These are phyloP conservation scores for Episyrphus balteatus DNA, from an alignment of 1,140 invertebrate genomes.

Conservation along the genomic window DNA sequence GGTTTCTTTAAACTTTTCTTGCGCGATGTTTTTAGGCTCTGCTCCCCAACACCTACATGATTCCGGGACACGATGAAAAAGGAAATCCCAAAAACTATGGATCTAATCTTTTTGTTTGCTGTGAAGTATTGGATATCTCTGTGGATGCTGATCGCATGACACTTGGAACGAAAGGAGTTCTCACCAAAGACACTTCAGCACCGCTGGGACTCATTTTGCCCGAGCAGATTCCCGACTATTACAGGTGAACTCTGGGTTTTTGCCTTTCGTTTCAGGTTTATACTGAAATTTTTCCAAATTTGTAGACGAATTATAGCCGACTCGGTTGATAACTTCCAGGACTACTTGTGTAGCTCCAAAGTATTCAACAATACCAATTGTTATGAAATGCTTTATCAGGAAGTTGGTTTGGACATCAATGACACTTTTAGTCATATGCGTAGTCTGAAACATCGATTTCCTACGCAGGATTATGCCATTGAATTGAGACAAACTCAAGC, in stretches of 20 bases:
- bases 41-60: slow-evolving; percentile 55
- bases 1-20: background rate
- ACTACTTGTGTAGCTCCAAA: slow-evolving; percentile 68
- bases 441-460: slow-evolving; percentile 57
- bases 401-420: slow-evolving; percentile 25
- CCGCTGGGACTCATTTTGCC: slow-evolving; percentile 71
- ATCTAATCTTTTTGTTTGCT: slow-evolving; percentile 74
- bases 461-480: slow-evolving; percentile 66
- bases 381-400: slow-evolving; percentile 42
- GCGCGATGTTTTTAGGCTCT: slow-evolving; percentile 44
- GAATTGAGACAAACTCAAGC: slow-evolving; percentile 80
- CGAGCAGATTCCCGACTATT: slow-evolving; percentile 73
- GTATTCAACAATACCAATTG: slow-evolving; percentile 86
- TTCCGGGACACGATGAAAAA: slow-evolving; percentile 69
- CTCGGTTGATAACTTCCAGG: slow-evolving; percentile 49
- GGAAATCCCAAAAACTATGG: slow-evolving; percentile 63
- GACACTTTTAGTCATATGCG: slow-evolving; percentile 57
- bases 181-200: slow-evolving; percentile 55
- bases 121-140: slow-evolving; percentile 77
- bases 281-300: slow-evolving; percentile 40
- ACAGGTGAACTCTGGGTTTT: slow-evolving; percentile 50
- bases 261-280: slow-evolving; percentile 47
- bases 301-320: slow-evolving; percentile 50
- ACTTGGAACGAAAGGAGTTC: slow-evolving; percentile 70
- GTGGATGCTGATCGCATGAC: slow-evolving; percentile 78